These are phyloP conservation scores for Hippoglossus hippoglossus DNA, from an alignment of 2,797 vertebrate genomes.

Conservation along the genomic window DNA sequence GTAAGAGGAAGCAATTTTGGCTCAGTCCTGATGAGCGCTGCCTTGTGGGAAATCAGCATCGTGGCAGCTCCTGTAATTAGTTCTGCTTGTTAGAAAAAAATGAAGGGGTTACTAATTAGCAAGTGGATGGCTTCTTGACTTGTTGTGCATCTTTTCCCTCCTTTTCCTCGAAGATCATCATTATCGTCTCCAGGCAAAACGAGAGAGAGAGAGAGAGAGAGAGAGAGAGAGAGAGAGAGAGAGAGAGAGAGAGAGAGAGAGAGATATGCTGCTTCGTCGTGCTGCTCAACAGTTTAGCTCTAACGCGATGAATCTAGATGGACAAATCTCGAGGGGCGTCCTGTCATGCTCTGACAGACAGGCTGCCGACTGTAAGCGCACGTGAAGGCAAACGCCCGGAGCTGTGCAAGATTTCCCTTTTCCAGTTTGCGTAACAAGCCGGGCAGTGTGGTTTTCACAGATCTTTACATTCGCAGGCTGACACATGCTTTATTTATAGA, in stretches of 20 bases:
- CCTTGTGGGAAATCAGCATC: conserved; percentile 82
- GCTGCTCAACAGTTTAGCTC: conserved; percentile 58
- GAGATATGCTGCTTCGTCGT: conserved; percentile 29
- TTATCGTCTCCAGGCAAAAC: conserved; percentile 71
- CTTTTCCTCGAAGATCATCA: conserved; percentile 75
- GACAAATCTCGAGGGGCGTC: conserved; percentile 69
- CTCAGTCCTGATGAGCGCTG: conserved; percentile 72
- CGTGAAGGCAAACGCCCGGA: conserved; percentile 47
- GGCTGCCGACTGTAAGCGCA: conserved; percentile 62
- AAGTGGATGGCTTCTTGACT: conserved; percentile 80
- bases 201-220: neutral
- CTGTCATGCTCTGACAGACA: conserved; percentile 67
- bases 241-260: neutral
- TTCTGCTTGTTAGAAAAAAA: conserved; percentile 87
- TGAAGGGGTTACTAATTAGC: conserved; percentile 87
- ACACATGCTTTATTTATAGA: conserved; percentile 18
- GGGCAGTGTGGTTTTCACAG: conserved; percentile 4
- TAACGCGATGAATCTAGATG: conserved; percentile 55
- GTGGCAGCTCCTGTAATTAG: conserved; percentile 86
- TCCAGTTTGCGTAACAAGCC: conserved; percentile 45
- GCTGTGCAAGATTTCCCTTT: conserved; percentile 57
- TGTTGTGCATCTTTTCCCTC: conserved; percentile 78
- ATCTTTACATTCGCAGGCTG: conserved; percentile 9
- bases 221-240: conserved; percentile 6
- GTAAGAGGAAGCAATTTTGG: conserved; percentile 67